phyloP scores from a whole-genome alignment of 2,888 invertebrate species.

The Brachylomia viminalis region DNA sequence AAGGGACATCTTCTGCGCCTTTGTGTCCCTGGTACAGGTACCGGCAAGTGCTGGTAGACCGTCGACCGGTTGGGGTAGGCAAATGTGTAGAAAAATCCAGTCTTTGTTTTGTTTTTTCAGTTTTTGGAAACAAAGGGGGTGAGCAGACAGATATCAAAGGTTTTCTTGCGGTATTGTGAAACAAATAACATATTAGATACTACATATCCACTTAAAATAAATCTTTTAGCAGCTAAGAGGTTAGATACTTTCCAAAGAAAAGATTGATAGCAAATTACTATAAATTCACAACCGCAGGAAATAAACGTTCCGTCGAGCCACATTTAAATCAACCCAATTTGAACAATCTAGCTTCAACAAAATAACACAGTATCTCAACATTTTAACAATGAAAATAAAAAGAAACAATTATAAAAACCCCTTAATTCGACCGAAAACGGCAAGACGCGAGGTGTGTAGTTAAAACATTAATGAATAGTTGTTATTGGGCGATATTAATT shows the following conservation, averaged over 20 bases:
- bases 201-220: background rate
- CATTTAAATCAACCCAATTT: constrained; percentile 53
- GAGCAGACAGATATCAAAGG: background rate
- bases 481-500: constrained; percentile 85
- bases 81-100: constrained; percentile 40
- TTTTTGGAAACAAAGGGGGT: background rate
- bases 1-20: constrained; percentile 83
- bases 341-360: constrained; percentile 52
- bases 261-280: constrained; percentile 20
- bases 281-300: constrained; percentile 5
- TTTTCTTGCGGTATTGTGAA: background rate
- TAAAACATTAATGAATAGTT: constrained; percentile 82
- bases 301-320: constrained; percentile 11
- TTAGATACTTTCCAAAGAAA: background rate
- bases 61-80: constrained; percentile 49
- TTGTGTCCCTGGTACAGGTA: constrained; percentile 78
- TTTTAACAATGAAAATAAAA: constrained; percentile 62
- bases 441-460: constrained; percentile 71
- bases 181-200: background rate
- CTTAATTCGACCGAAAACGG: constrained; percentile 53
- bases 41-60: constrained; percentile 67
- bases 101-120: constrained; percentile 18
- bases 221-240: background rate
- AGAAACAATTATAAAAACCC: constrained; percentile 56
- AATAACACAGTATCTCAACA: constrained; percentile 58